Conservation (phyloP, 2,797 vertebrate genomes). For the Myripristis murdjan region DNA sequence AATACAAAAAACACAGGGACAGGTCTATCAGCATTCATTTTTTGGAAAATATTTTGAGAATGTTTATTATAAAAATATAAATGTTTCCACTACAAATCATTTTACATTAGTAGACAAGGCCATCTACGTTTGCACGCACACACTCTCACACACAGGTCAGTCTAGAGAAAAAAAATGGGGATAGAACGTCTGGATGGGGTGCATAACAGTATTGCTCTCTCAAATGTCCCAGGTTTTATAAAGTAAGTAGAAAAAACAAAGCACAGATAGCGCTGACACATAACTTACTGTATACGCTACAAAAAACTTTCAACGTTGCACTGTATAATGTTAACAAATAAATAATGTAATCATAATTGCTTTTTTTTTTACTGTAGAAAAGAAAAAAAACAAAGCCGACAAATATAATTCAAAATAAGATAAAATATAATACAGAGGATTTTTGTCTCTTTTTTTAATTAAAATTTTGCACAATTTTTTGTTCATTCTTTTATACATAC, state of each 20-base stretch:
- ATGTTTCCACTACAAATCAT: constrained; percentile 99
- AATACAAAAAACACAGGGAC: constrained; percentile 68
- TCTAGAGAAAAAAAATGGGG: constrained; percentile 77
- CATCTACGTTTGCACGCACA: constrained; percentile 93
- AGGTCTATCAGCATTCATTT: constrained; percentile 90
- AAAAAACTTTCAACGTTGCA: constrained; percentile 62
- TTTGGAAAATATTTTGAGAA: constrained; percentile 99
- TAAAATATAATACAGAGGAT: constrained; percentile 87
- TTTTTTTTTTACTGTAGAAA: constrained; percentile 89
- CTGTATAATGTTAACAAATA: constrained; percentile 90
- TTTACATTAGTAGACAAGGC: constrained; percentile 99
- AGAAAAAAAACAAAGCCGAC: constrained; percentile 86
- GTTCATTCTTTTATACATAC: constrained; percentile 88
- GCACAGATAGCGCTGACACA: constrained; percentile 90
- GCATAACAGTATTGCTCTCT: constrained; percentile 89
- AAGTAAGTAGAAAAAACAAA: constrained; percentile 89
- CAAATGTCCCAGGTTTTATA: constrained; percentile 88
- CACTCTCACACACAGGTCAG: constrained; percentile 84
- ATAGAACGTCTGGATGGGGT: constrained; percentile 72
- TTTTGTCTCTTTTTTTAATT: constrained; percentile 84
- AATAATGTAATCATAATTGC: constrained; percentile 92
- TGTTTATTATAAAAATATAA: constrained; percentile 99
- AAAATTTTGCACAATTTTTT: constrained; percentile 84
- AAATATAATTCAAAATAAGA: constrained; percentile 86
- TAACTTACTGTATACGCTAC: constrained; percentile 90